A percentile compares a stretch with the other conserved stretches of the same genome.
Conservation (phyloP, 2,797 vertebrate genomes). For the Pogonophryne albipinna region DNA sequence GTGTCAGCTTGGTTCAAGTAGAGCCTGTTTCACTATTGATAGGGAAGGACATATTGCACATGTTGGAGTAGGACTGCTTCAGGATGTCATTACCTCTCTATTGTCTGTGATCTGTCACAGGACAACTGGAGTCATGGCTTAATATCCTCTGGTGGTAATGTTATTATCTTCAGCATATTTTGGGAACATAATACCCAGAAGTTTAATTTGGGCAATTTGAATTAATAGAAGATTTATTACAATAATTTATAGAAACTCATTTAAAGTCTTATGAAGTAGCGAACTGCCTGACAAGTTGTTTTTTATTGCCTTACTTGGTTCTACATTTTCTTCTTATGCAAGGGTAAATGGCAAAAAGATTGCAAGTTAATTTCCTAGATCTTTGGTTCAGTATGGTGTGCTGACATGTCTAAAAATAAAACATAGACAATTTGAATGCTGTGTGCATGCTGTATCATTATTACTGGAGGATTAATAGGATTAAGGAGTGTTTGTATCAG, state of each 20-base stretch:
- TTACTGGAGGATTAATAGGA: conserved; percentile 1
- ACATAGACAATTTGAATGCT: conserved; percentile 12
- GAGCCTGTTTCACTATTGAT: conserved; percentile 64
- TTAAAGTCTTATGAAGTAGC: conserved; percentile 47
- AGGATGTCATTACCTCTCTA: conserved; percentile 62
- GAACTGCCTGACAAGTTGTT: conserved; percentile 35
- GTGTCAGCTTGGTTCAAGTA: conserved; percentile 74
- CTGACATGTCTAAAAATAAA: conserved; percentile 15
- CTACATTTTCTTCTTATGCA: conserved; percentile 3
- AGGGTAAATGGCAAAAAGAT: conserved; percentile 29
- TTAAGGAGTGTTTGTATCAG: too few species aligned
- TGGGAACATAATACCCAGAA: conserved; percentile 30
- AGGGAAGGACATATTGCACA: conserved; percentile 62
- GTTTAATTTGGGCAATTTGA: conserved; percentile 54
- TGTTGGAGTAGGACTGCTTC: conserved; percentile 44
- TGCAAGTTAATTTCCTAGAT: conserved; percentile 40
- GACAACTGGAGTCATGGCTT: conserved; percentile 54
- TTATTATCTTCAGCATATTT: conserved; percentile 55
- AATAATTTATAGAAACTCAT: conserved; percentile 46
- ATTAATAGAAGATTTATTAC: conserved; percentile 63
- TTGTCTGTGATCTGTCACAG: conserved; percentile 53
- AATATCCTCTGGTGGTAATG: conserved; percentile 42
- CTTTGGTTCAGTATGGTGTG: conserved; percentile 9
- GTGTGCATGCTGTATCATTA: not conserved
- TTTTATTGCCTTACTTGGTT: conserved; percentile 33